These are phyloP conservation scores for Triplophysa dalaica DNA, from an alignment of 2,113 vertebrate genomes.

Conservation along the genomic window DNA sequence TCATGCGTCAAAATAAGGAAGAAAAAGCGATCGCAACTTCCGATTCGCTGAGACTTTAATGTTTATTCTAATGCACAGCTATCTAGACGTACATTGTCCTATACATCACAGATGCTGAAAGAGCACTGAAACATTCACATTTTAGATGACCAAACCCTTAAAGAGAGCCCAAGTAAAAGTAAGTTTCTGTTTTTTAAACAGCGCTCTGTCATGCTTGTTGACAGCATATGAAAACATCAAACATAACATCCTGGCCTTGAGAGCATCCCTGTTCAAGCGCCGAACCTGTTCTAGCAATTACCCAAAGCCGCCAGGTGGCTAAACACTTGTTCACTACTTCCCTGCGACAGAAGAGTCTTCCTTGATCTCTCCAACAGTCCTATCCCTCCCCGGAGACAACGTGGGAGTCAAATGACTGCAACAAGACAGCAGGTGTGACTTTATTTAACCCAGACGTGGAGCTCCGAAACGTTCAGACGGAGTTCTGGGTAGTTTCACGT, in stretches of 20 bases:
- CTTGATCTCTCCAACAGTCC: constrained; percentile 47
- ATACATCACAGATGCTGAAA: too few species aligned
- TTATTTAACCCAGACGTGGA: constrained; percentile 36
- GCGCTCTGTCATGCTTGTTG: not conserved
- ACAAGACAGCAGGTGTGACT: constrained; percentile 50
- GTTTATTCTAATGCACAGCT: too few species aligned
- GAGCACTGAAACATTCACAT: too few species aligned
- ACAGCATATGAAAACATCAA: constrained; percentile 18
- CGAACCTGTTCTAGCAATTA: constrained; percentile 53
- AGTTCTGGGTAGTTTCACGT: constrained; percentile 31
- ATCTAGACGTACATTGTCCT: too few species aligned
- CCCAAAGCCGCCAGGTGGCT: constrained; percentile 40
- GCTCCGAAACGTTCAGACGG: constrained; percentile 26
- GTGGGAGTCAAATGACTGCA: constrained; percentile 43
- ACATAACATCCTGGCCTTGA: constrained; percentile 4
- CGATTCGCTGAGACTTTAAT: too few species aligned
- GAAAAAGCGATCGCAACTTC: too few species aligned
- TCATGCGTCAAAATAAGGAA: too few species aligned
- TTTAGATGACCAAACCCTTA: not conserved
- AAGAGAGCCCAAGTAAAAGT: not conserved
- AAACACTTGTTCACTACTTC: constrained; percentile 44
- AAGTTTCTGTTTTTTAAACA: not conserved
- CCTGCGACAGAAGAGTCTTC: constrained; percentile 30
- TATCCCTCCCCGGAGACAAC: constrained; percentile 40
- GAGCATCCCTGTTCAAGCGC: constrained; percentile 21